phyloP scores from a whole-genome alignment of 2,113 vertebrate genomes.

The Oxyura jamaicensis region DNA sequence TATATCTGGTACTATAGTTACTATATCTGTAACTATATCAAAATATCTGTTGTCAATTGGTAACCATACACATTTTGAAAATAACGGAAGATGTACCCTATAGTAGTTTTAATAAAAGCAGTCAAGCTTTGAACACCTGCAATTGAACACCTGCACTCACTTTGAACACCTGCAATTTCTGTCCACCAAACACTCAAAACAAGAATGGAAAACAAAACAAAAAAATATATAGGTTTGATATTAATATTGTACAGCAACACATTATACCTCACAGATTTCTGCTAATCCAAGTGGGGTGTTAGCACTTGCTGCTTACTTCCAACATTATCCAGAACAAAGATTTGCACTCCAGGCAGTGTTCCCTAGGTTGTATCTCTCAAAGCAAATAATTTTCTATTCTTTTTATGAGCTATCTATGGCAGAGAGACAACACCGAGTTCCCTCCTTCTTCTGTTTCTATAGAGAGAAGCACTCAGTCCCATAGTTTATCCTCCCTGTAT shows the following conservation, averaged over 20 bases:
- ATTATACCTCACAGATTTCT: not conserved
- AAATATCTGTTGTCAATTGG: not conserved
- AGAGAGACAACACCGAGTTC: not conserved
- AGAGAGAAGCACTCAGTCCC: not conserved
- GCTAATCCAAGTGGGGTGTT: not conserved
- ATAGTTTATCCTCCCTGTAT: not conserved
- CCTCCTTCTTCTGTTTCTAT: not conserved
- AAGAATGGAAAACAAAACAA: not conserved
- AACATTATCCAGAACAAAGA: not conserved
- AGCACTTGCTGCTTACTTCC: not conserved
- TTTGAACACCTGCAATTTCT: not conserved
- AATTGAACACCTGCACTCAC: not conserved
- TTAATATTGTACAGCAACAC: not conserved
- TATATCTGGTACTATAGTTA: too few species aligned
- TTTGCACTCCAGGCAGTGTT: not conserved
- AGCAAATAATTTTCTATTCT: not conserved
- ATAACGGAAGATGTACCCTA: not conserved
- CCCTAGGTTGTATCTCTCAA: not conserved
- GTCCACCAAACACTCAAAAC: not conserved
- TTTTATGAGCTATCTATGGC: not conserved
- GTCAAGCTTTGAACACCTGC: not conserved
- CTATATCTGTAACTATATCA: too few species aligned
- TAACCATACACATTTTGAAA: not conserved
- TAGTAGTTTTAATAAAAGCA: not conserved
- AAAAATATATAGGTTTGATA: not conserved